Conservation (phyloP, 2,797 vertebrate genomes). For the Todus mexicanus region DNA sequence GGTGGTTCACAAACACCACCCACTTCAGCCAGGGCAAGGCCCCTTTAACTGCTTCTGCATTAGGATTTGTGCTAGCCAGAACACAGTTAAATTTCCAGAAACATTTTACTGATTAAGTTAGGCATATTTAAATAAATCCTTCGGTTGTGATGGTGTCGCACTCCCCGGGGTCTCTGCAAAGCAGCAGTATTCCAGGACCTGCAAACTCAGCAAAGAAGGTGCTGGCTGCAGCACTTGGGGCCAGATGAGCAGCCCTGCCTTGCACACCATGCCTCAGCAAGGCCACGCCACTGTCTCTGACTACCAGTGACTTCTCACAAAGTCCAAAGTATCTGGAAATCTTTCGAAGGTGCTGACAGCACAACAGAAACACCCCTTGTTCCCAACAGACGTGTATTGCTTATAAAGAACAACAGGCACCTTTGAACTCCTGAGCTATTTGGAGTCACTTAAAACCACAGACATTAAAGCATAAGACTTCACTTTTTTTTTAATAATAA, state of each 20-base stretch:
- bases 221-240: not conserved
- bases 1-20: not conserved
- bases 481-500: not conserved
- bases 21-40: not conserved
- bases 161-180: not conserved
- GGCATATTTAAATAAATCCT: not conserved
- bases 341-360: not conserved
- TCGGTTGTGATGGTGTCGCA: not conserved
- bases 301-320: not conserved
- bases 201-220: not conserved
- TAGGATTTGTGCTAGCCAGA: not conserved
- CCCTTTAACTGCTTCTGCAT: not conserved
- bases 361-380: not conserved
- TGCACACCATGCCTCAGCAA: not conserved
- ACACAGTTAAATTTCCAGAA: rapidly evolving
- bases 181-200: not conserved
- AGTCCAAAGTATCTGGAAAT: not conserved
- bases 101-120: not conserved
- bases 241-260: not conserved
- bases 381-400: rapidly evolving
- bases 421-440: not conserved
- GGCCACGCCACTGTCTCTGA: rapidly evolving
- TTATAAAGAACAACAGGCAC: not conserved
- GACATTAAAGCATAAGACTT: not conserved
- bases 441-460: not conserved